Evolutionary conservation across 2,797 vertebrate genomes (phyloP).

Genomic region (Syngnathus acus): DNA sequence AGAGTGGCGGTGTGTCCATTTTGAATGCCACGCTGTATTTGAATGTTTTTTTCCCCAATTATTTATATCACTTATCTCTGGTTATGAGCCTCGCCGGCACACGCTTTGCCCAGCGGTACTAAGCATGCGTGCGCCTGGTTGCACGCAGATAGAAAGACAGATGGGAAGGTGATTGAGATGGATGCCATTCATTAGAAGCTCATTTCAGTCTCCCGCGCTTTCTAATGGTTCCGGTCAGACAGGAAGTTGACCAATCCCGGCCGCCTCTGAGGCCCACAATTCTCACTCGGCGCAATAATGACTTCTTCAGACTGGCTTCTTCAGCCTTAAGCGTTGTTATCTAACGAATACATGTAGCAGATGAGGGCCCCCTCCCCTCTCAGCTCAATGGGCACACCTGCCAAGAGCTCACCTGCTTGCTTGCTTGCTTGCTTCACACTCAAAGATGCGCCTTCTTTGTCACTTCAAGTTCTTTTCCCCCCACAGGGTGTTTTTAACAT

Average conservation of each 20-base stretch:
- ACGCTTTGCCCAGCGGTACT: conserved; percentile 33
- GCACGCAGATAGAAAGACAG: conserved; percentile 32
- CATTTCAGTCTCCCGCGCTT: conserved; percentile 12
- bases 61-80: neutral
- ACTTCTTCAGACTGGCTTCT: conserved; percentile 6
- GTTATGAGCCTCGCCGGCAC: conserved; percentile 10
- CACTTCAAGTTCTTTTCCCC: conserved; percentile 6
- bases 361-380: conserved; percentile 11
- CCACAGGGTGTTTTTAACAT: conserved; percentile 7
- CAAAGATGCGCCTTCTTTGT: conserved; percentile 9
- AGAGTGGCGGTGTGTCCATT: neutral
- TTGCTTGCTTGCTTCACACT: conserved; percentile 4
- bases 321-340: conserved; percentile 4
- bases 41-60: neutral
- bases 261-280: conserved; percentile 1
- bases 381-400: conserved; percentile 19
- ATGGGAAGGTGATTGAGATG: conserved; percentile 26
- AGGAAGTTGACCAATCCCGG: neutral
- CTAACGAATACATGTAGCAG: conserved; percentile 23
- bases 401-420: conserved; percentile 26
- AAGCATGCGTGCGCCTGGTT: conserved; percentile 29
- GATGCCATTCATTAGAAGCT: conserved; percentile 25
- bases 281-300: neutral
- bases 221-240: conserved; percentile 3
- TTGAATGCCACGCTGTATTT: neutral